These are phyloP conservation scores for Cataglyphis livida DNA, from an alignment of 2,888 invertebrate species.

Conservation along the genomic window DNA sequence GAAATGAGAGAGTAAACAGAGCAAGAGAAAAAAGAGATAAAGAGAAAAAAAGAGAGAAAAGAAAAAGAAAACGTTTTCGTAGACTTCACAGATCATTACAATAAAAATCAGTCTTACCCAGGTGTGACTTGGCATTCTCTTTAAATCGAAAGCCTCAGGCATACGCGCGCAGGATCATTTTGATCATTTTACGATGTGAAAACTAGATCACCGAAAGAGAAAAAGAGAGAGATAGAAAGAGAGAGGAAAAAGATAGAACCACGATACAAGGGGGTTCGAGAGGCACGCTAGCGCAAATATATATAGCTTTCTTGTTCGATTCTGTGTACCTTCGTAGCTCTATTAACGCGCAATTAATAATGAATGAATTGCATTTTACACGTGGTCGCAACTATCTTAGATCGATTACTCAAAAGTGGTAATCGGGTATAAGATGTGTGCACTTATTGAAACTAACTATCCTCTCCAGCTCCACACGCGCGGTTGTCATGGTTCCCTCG, in stretches of 20 bases:
- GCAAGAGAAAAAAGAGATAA: background rate
- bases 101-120: slow-evolving; percentile 81
- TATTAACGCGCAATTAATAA: slow-evolving; percentile 23
- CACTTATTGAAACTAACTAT: slow-evolving; percentile 35
- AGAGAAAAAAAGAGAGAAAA: background rate
- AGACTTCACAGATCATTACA: slow-evolving; percentile 66
- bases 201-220: slow-evolving; percentile 54
- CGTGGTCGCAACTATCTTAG: slow-evolving; percentile 30
- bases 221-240: background rate
- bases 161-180: slow-evolving; percentile 78
- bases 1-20: background rate
- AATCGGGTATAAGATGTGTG: slow-evolving; percentile 20
- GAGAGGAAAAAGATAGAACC: slow-evolving; percentile 26
- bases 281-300: slow-evolving; percentile 68
- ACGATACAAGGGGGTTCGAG: slow-evolving; percentile 66
- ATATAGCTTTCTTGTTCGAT: slow-evolving; percentile 24
- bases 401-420: slow-evolving; percentile 30
- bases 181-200: slow-evolving; percentile 61
- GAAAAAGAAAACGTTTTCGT: slow-evolving; percentile 43
- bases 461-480: slow-evolving; percentile 55
- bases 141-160: slow-evolving; percentile 81
- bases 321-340: slow-evolving; percentile 35
- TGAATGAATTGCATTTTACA: slow-evolving; percentile 10
- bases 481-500: slow-evolving; percentile 81
- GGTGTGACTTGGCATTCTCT: slow-evolving; percentile 77